These are phyloP conservation scores for Copidosoma aretas DNA, from an alignment of 2,888 invertebrate species.

Conservation along the genomic window DNA sequence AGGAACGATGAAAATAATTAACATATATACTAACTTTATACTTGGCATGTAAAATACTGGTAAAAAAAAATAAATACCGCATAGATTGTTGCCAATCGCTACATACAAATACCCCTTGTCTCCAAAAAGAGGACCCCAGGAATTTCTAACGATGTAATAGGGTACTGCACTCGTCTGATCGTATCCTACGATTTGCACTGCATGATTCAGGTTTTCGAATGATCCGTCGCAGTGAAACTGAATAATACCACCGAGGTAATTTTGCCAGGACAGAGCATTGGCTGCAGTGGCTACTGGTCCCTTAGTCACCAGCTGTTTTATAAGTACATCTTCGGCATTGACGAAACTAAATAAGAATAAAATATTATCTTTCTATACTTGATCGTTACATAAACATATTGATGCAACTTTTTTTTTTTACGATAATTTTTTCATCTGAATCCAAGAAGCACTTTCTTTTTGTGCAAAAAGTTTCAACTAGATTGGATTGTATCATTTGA, in stretches of 20 bases:
- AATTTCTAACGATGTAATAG: constrained; percentile 83
- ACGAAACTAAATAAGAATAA: constrained; percentile 66
- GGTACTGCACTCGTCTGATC: constrained; percentile 75
- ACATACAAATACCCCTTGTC: constrained; percentile 78
- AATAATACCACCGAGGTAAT: constrained; percentile 84
- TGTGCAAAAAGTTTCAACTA: no score
- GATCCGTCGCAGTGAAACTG: constrained; percentile 78
- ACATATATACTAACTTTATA: constrained; percentile 17
- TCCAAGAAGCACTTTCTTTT: no score
- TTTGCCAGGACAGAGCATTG: constrained; percentile 85
- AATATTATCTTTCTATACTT: no score
- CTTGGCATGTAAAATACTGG: not conserved
- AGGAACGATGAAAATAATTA: constrained; percentile 18
- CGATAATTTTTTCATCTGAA: no score
- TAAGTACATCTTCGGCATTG: constrained; percentile 70
- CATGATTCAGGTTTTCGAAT: constrained; percentile 74
- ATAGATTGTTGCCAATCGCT: constrained; percentile 77
- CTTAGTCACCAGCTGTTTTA: constrained; percentile 69
- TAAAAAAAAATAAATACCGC: constrained; percentile 66
- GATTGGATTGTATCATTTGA: no score
- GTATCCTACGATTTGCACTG: constrained; percentile 84
- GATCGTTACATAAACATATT: not conserved
- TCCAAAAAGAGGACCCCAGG: constrained; percentile 83
- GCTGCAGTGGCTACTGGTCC: constrained; percentile 84
- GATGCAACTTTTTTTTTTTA: no score